Conservation (phyloP, 2,797 vertebrate species). For the Crotalus adamanteus region DNA sequence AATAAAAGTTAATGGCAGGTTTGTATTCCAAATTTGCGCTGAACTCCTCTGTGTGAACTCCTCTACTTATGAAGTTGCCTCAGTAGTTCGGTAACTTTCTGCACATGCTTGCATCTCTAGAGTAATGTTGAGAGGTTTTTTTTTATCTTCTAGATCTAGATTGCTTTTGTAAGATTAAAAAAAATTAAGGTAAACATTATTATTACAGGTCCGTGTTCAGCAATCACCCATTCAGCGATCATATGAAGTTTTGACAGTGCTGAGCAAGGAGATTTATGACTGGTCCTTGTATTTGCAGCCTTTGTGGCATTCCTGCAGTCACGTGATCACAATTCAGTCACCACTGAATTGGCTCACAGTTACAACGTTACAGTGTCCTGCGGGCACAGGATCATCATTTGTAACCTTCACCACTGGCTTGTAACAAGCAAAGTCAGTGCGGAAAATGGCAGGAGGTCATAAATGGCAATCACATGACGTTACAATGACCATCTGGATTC, state of each 20-base stretch:
- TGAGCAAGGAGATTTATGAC: not conserved
- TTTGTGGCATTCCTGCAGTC: not conserved
- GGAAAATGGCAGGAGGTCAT: not conserved
- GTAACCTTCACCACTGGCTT: not conserved
- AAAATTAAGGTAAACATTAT: not conserved
- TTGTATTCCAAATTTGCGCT: too few relatives aligned
- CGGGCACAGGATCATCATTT: not conserved
- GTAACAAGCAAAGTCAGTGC: not conserved
- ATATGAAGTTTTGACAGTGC: too few relatives aligned
- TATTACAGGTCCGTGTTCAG: not conserved
- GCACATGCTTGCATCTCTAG: too few relatives aligned
- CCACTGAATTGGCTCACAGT: not conserved
- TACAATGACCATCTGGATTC: not conserved
- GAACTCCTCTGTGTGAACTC: too few relatives aligned
- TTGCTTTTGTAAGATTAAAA: not conserved
- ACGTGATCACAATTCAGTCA: not conserved
- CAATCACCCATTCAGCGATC: not conserved
- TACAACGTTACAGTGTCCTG: not conserved
- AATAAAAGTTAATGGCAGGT: too few relatives aligned
- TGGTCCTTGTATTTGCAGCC: not conserved
- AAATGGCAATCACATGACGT: not conserved
- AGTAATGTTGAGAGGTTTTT: too few relatives aligned
- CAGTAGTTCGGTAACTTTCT: too few relatives aligned
- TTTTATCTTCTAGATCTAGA: too few relatives aligned
- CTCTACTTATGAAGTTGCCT: too few relatives aligned